phyloP scores from a whole-genome alignment of 2,888 invertebrate species.

The Chymomyza fuscimana region DNA sequence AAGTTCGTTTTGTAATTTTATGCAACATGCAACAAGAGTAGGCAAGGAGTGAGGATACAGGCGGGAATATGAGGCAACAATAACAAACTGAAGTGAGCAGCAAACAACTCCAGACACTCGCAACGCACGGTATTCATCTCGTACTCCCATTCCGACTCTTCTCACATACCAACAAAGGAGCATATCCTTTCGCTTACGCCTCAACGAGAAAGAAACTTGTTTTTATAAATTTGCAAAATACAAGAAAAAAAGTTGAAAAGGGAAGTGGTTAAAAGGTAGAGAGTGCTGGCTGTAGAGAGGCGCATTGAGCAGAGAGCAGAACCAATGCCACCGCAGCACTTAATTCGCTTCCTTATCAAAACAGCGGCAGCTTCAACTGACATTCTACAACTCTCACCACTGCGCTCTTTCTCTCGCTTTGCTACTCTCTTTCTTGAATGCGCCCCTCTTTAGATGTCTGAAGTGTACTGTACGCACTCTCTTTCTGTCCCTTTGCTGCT shows the following conservation, averaged over 20 bases:
- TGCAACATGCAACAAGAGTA: neutral
- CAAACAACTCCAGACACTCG: constrained; percentile 34
- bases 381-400: neutral
- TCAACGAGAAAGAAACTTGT: neutral
- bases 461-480: constrained; percentile 17
- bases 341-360: constrained; percentile 69
- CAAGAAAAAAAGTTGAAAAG: neutral
- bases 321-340: constrained; percentile 52
- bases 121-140: constrained; percentile 18
- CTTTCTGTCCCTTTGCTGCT: constrained; percentile 7
- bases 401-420: neutral
- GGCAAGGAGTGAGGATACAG: constrained; percentile 43
- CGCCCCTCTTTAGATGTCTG: constrained; percentile 11
- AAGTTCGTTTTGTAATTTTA: neutral
- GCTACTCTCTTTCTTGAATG: constrained; percentile 1
- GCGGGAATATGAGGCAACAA: constrained; percentile 36
- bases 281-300: neutral
- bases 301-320: neutral
- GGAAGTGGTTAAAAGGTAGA: neutral
- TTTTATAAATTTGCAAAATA: neutral
- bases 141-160: neutral
- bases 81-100: constrained; percentile 44
- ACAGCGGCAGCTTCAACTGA: constrained; percentile 38
- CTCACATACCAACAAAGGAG: neutral
- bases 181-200: neutral